Conservation (phyloP, 2,797 vertebrate species). For the Mallotus villosus region DNA sequence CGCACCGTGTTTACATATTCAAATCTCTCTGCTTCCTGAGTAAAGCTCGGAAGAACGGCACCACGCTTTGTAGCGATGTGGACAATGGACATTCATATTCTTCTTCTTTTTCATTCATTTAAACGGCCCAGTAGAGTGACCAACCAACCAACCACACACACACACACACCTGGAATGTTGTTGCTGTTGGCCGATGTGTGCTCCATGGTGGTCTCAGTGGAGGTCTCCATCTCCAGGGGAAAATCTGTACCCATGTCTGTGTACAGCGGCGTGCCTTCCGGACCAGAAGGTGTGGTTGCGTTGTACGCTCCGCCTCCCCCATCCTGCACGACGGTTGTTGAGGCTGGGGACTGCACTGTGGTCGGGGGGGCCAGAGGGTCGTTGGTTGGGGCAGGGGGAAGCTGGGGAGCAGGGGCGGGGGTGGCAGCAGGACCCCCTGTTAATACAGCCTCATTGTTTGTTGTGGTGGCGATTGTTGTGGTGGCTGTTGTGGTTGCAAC, state of each 20-base stretch:
- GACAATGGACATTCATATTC: no score
- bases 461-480: conserved; percentile 3
- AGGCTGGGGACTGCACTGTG: background rate
- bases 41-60: no score
- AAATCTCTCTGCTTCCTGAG: no score
- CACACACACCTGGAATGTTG: conserved; percentile 49
- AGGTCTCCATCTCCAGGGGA: background rate
- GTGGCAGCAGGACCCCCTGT: conserved; percentile 23
- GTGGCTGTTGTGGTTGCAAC: background rate
- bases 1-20: no score
- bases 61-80: no score
- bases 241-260: background rate
- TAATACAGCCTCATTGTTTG: background rate
- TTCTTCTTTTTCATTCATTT: no score
- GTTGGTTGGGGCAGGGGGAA: conserved; percentile 32
- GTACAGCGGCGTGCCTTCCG: conserved; percentile 15
- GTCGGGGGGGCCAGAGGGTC: conserved; percentile 20
- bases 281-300: conserved; percentile 2
- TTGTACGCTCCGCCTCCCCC: background rate
- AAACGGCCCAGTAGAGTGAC: no score
- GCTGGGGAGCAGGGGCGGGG: conserved; percentile 5
- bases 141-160: no score
- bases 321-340: background rate
- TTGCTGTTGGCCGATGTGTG: conserved; percentile 33
- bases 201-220: conserved; percentile 27